Conservation (phyloP, 23 tunicate species). For the Styela plicata region DNA sequence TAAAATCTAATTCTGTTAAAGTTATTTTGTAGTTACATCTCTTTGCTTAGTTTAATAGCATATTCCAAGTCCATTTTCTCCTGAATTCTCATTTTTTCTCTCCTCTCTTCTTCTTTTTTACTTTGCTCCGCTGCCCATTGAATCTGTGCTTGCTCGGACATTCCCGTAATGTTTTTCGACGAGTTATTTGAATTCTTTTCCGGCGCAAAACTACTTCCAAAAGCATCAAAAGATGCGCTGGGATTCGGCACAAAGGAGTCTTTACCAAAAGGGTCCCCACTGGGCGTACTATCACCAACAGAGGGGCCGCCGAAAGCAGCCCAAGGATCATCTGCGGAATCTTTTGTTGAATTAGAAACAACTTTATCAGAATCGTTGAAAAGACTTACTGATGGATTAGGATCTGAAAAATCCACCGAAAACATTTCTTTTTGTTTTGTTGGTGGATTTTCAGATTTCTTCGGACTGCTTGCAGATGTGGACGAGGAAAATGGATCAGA, state of each 20-base stretch:
- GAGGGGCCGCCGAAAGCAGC: constrained; percentile 64
- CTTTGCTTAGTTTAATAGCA: constrained; percentile 69
- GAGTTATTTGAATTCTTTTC: constrained; percentile 15
- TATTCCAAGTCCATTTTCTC: constrained; percentile 76
- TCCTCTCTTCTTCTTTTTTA: constrained; percentile 54
- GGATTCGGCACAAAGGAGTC: constrained; percentile 29
- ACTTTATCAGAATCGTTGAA: neutral
- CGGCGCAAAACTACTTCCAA: neutral
- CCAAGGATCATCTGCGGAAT: constrained; percentile 66
- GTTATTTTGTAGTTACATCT: neutral
- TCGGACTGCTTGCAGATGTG: neutral
- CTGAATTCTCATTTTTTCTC: constrained; percentile 45
- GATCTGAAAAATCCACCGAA: constrained; percentile 3
- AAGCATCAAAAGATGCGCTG: constrained; percentile 37
- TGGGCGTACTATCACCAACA: neutral
- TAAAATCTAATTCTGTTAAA: too few relatives aligned
- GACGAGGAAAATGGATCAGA: constrained; percentile 71
- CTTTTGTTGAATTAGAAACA: neutral
- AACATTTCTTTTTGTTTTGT: neutral
- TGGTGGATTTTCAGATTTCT: neutral
- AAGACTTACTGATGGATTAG: neutral
- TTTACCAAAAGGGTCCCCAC: constrained; percentile 67
- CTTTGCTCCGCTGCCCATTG: constrained; percentile 72
- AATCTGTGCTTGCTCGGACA: constrained; percentile 61
- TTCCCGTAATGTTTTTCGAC: neutral